phyloP scores from a whole-genome alignment of 2,113 vertebrate genomes.

The Pollachius pollachius region DNA sequence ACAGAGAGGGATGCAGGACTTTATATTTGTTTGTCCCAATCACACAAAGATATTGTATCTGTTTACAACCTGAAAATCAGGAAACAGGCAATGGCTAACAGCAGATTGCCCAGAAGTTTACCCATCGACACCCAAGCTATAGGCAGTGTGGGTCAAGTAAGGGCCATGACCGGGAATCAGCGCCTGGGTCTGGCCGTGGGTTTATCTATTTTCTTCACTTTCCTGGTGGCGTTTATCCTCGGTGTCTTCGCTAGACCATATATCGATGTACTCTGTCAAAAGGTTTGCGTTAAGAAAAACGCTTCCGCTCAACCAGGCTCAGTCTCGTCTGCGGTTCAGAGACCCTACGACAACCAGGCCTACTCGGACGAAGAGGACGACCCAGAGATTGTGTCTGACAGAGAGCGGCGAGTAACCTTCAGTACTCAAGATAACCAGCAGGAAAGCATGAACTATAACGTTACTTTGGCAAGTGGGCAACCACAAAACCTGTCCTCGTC shows the following conservation, averaged over 20 bases:
- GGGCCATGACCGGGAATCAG: constrained; percentile 25
- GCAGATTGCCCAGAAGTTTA: constrained; percentile 37
- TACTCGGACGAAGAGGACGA: constrained; percentile 57
- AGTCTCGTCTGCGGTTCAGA: constrained; percentile 26
- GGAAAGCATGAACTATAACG: constrained; percentile 55
- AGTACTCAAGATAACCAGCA: constrained; percentile 24
- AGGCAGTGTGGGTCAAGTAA: constrained; percentile 7
- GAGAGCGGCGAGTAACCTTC: constrained; percentile 62
- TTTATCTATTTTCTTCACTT: constrained; percentile 83
- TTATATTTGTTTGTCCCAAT: constrained; percentile 60
- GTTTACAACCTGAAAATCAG: constrained; percentile 65
- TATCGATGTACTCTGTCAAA: constrained; percentile 70
- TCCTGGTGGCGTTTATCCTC: constrained; percentile 83
- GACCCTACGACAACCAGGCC: constrained; percentile 75
- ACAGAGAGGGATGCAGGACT: constrained; percentile 55
- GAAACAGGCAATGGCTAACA: constrained; percentile 34
- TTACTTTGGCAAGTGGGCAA: constrained; percentile 34
- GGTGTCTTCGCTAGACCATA: constrained; percentile 81
- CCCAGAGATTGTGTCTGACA: constrained; percentile 3
- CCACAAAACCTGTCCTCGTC: constrained; percentile 44
- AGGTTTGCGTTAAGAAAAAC: constrained; percentile 40
- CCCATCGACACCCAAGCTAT: constrained; percentile 10
- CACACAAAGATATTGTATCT: constrained; percentile 44
- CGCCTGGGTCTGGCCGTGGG: constrained; percentile 74
- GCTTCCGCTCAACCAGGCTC: not conserved